A percentile compares a stretch with the other conserved stretches of the same genome.
These are phyloP conservation scores for Prolemur simus DNA, from an alignment of 2,113 vertebrate genomes.

Conservation along the genomic window DNA sequence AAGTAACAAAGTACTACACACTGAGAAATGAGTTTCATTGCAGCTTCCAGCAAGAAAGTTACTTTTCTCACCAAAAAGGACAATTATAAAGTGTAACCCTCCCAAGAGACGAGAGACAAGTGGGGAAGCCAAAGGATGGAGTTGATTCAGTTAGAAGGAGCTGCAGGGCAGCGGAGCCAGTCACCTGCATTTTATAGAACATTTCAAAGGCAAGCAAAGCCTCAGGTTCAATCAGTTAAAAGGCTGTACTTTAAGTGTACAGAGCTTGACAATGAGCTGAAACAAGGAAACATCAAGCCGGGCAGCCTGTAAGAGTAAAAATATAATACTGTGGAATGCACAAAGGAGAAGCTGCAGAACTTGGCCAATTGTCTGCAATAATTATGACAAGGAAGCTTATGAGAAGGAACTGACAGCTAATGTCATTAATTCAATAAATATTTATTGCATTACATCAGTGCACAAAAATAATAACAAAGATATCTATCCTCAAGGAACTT, in stretches of 20 bases:
- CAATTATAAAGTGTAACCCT: neutral
- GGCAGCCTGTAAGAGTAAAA: neutral
- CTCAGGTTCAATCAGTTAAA: neutral
- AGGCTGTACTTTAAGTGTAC: neutral
- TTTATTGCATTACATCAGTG: neutral
- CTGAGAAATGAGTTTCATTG: neutral
- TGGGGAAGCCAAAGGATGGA: neutral
- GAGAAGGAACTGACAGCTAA: neutral
- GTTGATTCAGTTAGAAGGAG: neutral
- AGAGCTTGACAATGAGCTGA: neutral
- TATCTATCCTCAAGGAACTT: neutral
- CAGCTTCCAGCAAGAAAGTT: neutral
- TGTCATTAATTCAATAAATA: neutral
- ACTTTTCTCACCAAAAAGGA: slow-evolving; percentile 25
- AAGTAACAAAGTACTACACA: neutral
- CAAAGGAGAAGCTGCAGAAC: neutral
- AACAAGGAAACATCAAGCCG: neutral
- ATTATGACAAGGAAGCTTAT: neutral
- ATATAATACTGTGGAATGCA: neutral
- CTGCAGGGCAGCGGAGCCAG: neutral
- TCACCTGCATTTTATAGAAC: neutral
- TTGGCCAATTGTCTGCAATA: neutral
- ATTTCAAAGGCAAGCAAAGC: slow-evolving; percentile 23
- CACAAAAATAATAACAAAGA: neutral
- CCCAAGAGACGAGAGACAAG: neutral